Evolutionary conservation across 2,888 invertebrate genomes (phyloP), one percentile per base, ranked within the genome.

Genomic region (Isotomurus palustris): DNA sequence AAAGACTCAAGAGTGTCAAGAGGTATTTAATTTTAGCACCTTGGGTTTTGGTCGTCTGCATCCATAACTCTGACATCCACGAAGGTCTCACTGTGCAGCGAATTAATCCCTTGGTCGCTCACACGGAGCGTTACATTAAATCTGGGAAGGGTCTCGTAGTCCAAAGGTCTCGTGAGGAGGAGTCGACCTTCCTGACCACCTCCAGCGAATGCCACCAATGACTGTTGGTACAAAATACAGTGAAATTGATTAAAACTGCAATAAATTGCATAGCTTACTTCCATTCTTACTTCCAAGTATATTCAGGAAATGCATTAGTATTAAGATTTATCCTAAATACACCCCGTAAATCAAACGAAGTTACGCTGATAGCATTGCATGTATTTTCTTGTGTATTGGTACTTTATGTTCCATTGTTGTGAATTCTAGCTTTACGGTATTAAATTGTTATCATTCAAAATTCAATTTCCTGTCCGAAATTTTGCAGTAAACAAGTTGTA

Each of bases 171-270:
- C 64, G 83, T 83, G 4, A 93, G 77, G 14, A 90, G 86, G 53
- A 93, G 75, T 0, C 87, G 85, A 54, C 91, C 90, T 74, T 91
- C 91, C 43, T 92, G 78, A 19, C 69, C 69, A 56, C 89, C 88
- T 76, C 88, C 91, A 2, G 86, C 83, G 74, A 92, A 92, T 59
- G 85, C 84, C 60, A 92, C 85, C 74, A 84, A 87, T 67, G 89
- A 89, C 84, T 85, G 74, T 1, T 73, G 72, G 61, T 56, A 56
- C 51, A 51, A 60, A 53, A 22, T 51, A 32, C 32, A 32, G 32
- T 8, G 8, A 32, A 14, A 32, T 10, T 32, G 14, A 14, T 32
- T 32, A 32, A 10, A 32, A 32, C 14, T 8, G 32, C 32, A 32
- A 14, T 14, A n/a, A 32, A 32, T 32, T 32, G 32, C 32, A 32